Percentiles rank a stretch among this genome's conserved stretches.
Evolutionary conservation across 2,113 vertebrate genomes (phyloP).

Genomic region (Salvator merianae): DNA sequence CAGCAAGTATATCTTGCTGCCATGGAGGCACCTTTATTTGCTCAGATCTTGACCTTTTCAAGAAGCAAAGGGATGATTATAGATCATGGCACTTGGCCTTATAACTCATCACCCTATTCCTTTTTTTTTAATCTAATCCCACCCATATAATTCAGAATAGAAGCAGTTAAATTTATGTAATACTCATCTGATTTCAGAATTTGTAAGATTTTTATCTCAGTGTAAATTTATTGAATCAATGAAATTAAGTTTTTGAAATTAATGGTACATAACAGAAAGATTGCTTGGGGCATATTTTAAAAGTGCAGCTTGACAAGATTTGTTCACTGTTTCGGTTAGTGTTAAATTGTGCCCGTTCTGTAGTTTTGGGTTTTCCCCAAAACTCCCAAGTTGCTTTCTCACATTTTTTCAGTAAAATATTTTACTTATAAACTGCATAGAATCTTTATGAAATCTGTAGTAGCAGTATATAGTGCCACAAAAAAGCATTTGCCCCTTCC

Average conservation of each 20-base stretch:
- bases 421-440: no score
- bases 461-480: no score
- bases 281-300: not conserved
- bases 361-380: no score
- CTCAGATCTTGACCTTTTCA: constrained; percentile 74
- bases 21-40: constrained; percentile 37
- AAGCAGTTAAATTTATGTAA: constrained; percentile 65
- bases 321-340: no score
- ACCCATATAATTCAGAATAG: constrained; percentile 59
- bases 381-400: no score
- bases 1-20: constrained; percentile 25
- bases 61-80: constrained; percentile 54
- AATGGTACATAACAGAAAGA: not conserved
- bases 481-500: no score
- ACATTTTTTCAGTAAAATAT: no score
- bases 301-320: no score
- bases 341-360: no score
- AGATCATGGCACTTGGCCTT: constrained; percentile 69
- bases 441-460: no score
- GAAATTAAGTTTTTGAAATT: not conserved
- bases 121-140: constrained; percentile 66
- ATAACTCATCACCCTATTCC: constrained; percentile 49
- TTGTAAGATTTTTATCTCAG: constrained; percentile 27
- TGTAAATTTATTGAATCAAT: not conserved
- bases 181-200: constrained; percentile 56